Evolutionary conservation across 2,888 invertebrate species (phyloP).

Genomic region (Bhutanitis thaidina): DNA sequence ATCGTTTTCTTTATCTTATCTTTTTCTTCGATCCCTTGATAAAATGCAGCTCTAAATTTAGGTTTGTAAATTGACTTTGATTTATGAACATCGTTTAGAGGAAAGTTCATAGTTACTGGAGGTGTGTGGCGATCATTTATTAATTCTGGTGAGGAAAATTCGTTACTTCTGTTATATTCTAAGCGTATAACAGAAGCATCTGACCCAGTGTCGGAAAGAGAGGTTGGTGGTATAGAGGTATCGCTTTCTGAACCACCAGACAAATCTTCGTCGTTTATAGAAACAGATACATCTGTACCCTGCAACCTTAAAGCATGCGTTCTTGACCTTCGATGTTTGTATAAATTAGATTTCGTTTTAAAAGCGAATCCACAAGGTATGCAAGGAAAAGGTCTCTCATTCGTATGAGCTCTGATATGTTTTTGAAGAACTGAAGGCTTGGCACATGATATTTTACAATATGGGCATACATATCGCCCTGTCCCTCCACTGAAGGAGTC

Average conservation of each 20-base stretch:
- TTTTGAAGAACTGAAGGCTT: constrained; percentile 96
- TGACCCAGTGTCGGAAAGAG: constrained; percentile 60
- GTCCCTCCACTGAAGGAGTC: constrained; percentile 64
- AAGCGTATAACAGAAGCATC: constrained; percentile 62
- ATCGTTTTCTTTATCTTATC: constrained; percentile 65
- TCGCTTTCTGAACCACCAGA: constrained; percentile 82
- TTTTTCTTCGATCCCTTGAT: constrained; percentile 70
- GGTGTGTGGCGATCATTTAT: constrained; percentile 47
- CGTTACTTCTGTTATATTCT: constrained; percentile 58
- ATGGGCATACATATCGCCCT: constrained; percentile 91
- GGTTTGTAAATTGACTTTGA: constrained; percentile 85
- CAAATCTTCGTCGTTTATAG: constrained; percentile 79
- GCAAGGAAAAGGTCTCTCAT: constrained; percentile 95
- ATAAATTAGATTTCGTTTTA: constrained; percentile 95
- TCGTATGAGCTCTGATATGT: constrained; percentile 96
- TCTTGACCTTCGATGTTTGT: constrained; percentile 91
- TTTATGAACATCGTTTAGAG: constrained; percentile 54
- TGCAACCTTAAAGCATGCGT: constrained; percentile 84
- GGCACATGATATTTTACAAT: constrained; percentile 93
- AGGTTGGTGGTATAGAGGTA: constrained; percentile 63
- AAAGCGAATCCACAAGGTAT: constrained; percentile 94
- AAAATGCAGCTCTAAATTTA: constrained; percentile 84
- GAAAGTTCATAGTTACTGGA: constrained; percentile 33
- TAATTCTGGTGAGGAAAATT: constrained; percentile 66
- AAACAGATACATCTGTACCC: constrained; percentile 76